Evolutionary conservation across 2,888 invertebrate genomes (phyloP), one percentile per base, ranked within the genome.

Genomic region (Hypercompe scribonia): DNA sequence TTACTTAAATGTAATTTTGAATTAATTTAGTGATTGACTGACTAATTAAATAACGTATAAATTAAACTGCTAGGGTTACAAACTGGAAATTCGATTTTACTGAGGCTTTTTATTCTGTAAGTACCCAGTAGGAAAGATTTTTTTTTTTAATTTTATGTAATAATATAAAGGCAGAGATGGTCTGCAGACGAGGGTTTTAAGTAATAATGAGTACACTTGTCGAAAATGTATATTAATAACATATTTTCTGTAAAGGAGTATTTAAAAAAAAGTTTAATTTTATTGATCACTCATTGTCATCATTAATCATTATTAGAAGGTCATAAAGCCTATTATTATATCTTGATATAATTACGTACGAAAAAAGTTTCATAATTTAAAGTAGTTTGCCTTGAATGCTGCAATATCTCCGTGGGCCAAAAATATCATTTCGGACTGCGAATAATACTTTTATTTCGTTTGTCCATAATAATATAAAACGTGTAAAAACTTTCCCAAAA

Each of bases 351-450:
- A 58, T 58, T 58, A 28, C 58, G 15, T 58, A 3, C 28, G 39
- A 39, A 65, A 10, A 65, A 65, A 65, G 28, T 65, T 65, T 10
- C 65, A 39, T 65, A 65, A 65, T 28, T 42, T 65, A 28, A 39
- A 39, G 15, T 42, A 18, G 65, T 28, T 65, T 39, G 28, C 39
- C 65, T 65, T 65, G 39, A 65, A 65, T 65, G 39, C 39, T 39
- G 65, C 65, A 39, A 65, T 65, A 28, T 58, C 11, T 58, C 0
- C 11, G 28, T 58, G 28, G 28, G 58, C 58, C 3, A 58, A 58
- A 13, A 13, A 58, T 11, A 58, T n/a, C 28, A 58, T 13, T 28
- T 58, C 10, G 54, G 0, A 28, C 13, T 11, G 2, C 11, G 3
- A 0, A 0, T 11, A 58, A 58, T 13, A 28, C 13, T 58, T 24